Base-by-base conservation (phyloP, 1,140 invertebrate genomes). In the Ips typographus region DNA sequence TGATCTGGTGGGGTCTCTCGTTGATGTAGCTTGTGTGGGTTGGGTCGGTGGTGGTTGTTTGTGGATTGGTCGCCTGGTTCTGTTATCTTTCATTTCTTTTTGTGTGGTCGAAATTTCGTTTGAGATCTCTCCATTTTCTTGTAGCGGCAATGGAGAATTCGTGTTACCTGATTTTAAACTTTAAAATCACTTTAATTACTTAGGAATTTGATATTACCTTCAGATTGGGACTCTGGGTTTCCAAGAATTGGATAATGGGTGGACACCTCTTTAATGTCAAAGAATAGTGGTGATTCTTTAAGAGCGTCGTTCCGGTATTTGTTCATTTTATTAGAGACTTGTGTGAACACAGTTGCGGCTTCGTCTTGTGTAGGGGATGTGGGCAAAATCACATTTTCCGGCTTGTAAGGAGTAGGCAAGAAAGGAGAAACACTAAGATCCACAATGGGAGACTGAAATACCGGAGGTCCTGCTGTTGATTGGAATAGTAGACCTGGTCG, bases 171-270 rank as follows among this genome's bases (percentile, higher is more conserved):
- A n/a, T n/a, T n/a, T n/a, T n/a, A n/a, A n/a, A n/a, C n/a, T n/a
- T n/a, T n/a, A n/a, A n/a, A n/a, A n/a, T n/a, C n/a, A n/a, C n/a
- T n/a, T n/a, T n/a, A n/a, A n/a, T n/a, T n/a, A n/a, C n/a, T n/a
- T n/a, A n/a, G n/a, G n/a, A n/a, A n/a, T 42, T 36, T 38, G 36
- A 57, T 4, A 65, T 67, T 51, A 64, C 55, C 53, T 65, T 73
- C 72, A 2, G 72, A 53, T 40, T 69, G 61, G 37, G 63, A 52
- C 60, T 75, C 74, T 1, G 78, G 77, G 41, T 57, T 73, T 42
- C 76, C 75, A 37, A 79, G 63, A 58, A 80, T 76, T 1, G 79
- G 79, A 75, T 77, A 80, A 75, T 80, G 79, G 37, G 79, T 80
- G 2, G 78, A 79, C 38, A 80, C 79, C 68, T 80, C 79, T 69